Evolutionary conservation across 2,113 vertebrate genomes (phyloP), one percentile per base, ranked within the genome.

Genomic region (Prunella himalayana): DNA sequence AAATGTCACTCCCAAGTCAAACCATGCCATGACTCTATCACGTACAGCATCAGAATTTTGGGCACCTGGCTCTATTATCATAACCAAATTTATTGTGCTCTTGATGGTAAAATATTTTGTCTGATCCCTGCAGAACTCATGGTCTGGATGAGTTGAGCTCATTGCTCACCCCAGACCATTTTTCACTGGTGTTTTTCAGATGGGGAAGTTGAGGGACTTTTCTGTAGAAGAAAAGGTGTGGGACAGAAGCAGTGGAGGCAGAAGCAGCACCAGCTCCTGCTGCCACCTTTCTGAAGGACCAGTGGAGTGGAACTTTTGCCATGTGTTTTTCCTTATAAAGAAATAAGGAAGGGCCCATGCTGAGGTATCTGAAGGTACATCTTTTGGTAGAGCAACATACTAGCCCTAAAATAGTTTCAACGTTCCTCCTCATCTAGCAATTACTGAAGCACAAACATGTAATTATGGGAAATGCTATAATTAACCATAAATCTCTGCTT

Each of bases 401-500:
- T 47, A 68, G 17, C 44, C 54, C 54, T 77, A 17, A 89, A 93
- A 42, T 73, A 49, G 39, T 65, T 96, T 79, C 63, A 95, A 2
- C 19, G 75, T 93, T 93, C 76, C 68, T 94, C 76, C 64, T 94
- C 94, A 96, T 82, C 85, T 86, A 86, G 92, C 93, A 96, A 61
- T 77, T 92, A 92, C 70, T 82, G 85, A 95, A 95, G 93, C 70
- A 91, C 81, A 96, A 91, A 92, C 78, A 86, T 80, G 60, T 83
- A 96, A 94, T 94, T 85, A 92, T 0, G 44, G 85, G 87, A 90
- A 96, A 96, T 63, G 42, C 92, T 88, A 83, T 93, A 96, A 95
- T 96, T 95, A 96, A 78, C 90, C 82, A 90, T 94, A 91, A 88
- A 95, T 92, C 90, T 97, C 87, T 93, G 75, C 64, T 88, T 88